A percentile compares a stretch with the other conserved stretches of the same genome.
phyloP scores from a whole-genome alignment of 2,888 invertebrate genomes.

The Amphipoea lucens region DNA sequence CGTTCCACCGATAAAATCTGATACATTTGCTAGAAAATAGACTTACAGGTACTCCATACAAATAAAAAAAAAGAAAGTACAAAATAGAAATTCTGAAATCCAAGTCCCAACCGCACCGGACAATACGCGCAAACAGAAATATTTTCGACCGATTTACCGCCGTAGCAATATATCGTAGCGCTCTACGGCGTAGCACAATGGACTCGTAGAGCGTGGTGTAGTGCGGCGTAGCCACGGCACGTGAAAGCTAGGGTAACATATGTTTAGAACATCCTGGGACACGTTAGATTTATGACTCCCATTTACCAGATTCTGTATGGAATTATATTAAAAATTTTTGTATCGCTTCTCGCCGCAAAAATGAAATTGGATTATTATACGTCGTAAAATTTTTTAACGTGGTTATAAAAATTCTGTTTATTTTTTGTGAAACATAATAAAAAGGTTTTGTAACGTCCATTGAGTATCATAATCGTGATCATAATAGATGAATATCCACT shows the following conservation, averaged over 20 bases:
- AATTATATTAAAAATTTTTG: constrained; percentile 44
- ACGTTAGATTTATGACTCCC: constrained; percentile 60
- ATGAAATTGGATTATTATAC: constrained; percentile 40
- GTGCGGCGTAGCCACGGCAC: constrained; percentile 67
- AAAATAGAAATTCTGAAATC: constrained; percentile 57
- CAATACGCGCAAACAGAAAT: constrained; percentile 69
- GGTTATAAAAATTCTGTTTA: constrained; percentile 6
- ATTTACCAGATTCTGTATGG: constrained; percentile 53
- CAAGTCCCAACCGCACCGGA: constrained; percentile 58
- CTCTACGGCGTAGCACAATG: constrained; percentile 77
- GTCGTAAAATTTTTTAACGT: constrained; percentile 23
- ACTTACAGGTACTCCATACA: constrained; percentile 38
- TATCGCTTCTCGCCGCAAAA: constrained; percentile 26
- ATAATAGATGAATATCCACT: not conserved
- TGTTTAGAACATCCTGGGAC: constrained; percentile 61
- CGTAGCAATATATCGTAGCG: constrained; percentile 73
- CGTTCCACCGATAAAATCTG: constrained; percentile 2
- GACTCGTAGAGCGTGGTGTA: constrained; percentile 72
- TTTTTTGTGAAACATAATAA: not conserved
- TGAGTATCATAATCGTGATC: not conserved
- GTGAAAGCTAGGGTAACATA: constrained; percentile 67
- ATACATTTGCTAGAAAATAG: constrained; percentile 32
- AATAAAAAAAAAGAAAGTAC: constrained; percentile 39
- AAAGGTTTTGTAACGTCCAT: not conserved
- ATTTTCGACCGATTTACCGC: constrained; percentile 71